Conservation (phyloP, 2,888 invertebrate genomes). For the Asteroscopus sphinx region DNA sequence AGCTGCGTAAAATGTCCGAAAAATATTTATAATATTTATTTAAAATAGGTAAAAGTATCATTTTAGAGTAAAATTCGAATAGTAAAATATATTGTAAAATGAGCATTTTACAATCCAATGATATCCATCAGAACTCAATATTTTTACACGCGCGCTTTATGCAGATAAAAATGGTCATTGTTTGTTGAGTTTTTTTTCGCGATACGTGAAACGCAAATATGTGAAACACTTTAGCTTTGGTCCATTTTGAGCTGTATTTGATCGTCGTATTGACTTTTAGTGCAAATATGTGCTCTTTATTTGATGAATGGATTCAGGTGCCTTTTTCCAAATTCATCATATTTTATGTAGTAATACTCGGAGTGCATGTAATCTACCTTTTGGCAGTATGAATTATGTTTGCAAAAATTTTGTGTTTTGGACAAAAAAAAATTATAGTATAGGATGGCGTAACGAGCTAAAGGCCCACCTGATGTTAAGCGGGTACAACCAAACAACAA, state of each 20-base stretch:
- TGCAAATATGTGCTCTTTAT: constrained; percentile 46
- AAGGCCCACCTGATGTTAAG: too few species aligned
- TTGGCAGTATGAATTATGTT: too few species aligned
- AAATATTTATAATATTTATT: too few species aligned
- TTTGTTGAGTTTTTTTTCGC: constrained; percentile 46
- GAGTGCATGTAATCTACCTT: too few species aligned
- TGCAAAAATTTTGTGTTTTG: background rate
- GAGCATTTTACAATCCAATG: background rate
- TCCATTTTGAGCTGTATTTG: constrained; percentile 57
- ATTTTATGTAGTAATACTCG: constrained; percentile 1
- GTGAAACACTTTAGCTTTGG: constrained; percentile 64
- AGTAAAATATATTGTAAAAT: background rate
- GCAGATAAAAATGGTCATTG: constrained; percentile 22
- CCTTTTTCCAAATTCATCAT: constrained; percentile 12
- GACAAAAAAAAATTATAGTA: background rate
- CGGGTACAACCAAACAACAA: too few species aligned
- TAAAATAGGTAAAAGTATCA: too few species aligned
- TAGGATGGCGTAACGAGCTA: too few species aligned
- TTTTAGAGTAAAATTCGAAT: background rate
- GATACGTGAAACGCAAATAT: constrained; percentile 62
- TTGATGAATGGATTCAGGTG: constrained; percentile 27
- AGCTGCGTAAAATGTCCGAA: too few species aligned
- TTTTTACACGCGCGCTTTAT: constrained; percentile 1
- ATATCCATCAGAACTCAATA: background rate
- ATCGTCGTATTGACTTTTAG: constrained; percentile 49